These are phyloP conservation scores for Venustaconcha ellipsiformis DNA, from an alignment of 1,140 invertebrate genomes.

Conservation along the genomic window DNA sequence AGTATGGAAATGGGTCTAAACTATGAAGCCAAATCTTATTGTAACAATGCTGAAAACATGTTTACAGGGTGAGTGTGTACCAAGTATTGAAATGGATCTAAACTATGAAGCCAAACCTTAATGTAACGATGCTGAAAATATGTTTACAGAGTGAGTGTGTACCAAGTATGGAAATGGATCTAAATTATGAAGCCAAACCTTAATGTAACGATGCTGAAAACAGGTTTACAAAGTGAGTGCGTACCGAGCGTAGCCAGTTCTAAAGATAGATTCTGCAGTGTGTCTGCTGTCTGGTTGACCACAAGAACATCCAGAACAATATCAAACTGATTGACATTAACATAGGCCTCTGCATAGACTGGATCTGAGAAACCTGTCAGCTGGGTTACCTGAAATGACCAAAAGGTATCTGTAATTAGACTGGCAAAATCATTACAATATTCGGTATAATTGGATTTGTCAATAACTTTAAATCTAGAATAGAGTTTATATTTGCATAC, in stretches of 20 bases:
- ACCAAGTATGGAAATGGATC: conserved; percentile 72
- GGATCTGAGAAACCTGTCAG: conserved; percentile 99
- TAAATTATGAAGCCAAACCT: too few species aligned
- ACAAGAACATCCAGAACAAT: conserved; percentile 74
- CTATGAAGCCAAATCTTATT: too few species aligned
- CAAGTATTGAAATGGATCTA: conserved; percentile 71
- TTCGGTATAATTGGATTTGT: too few species aligned
- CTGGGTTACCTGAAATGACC: conserved; percentile 83
- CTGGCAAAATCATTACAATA: neutral
- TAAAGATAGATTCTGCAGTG: conserved; percentile 96
- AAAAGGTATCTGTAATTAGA: neutral
- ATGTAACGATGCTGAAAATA: too few species aligned
- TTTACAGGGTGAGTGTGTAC: conserved; percentile 39
- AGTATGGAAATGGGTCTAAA: too few species aligned
- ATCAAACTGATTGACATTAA: conserved; percentile 97
- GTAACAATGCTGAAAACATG: too few species aligned
- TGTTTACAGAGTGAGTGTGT: neutral
- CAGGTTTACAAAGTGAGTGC: too few species aligned
- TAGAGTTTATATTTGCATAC: too few species aligned
- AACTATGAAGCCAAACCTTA: too few species aligned
- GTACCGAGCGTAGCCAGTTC: conserved; percentile 93
- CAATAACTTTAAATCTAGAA: too few species aligned
- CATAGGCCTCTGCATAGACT: conserved; percentile 98
- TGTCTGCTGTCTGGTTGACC: conserved; percentile 97
- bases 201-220: too few species aligned